Conservation (phyloP, 2,888 invertebrate genomes). For the Chloromyia formosa region DNA sequence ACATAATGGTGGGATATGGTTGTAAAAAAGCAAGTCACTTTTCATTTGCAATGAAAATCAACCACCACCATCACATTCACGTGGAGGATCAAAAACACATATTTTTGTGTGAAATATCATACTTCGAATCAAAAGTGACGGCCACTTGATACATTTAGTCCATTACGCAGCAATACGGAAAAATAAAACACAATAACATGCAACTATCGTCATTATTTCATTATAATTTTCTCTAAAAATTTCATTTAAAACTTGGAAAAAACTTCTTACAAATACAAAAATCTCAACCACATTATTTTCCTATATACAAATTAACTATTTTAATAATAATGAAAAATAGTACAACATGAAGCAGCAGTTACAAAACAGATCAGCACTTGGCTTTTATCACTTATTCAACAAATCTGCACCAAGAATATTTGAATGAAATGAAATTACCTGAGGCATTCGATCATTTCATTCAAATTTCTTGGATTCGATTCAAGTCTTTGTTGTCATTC, state of each 20-base stretch:
- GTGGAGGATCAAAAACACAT: too few species aligned
- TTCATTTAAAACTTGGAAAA: conserved; percentile 27
- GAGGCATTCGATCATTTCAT: too few species aligned
- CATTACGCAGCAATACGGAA: too few species aligned
- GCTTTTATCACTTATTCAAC: conserved; percentile 20
- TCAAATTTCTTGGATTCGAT: conserved; percentile 16
- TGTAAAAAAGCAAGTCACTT: too few species aligned
- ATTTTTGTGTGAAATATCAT: too few species aligned
- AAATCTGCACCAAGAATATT: conserved; percentile 17
- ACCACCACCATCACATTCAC: too few species aligned
- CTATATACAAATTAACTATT: conserved; percentile 27
- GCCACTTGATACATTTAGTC: too few species aligned
- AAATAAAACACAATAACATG: too few species aligned
- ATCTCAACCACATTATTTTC: conserved; percentile 26
- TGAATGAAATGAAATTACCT: not conserved
- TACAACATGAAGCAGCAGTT: not conserved
- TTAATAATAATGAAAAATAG: conserved; percentile 18
- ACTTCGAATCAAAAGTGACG: too few species aligned
- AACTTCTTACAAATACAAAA: conserved; percentile 7
- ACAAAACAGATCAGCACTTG: not conserved
- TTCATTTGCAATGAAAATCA: too few species aligned
- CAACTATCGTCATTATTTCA: not conserved
- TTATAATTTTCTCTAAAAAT: conserved; percentile 16
- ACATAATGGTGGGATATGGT: too few species aligned
- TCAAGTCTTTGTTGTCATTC: conserved; percentile 18